These are phyloP conservation scores for Chitala chitala DNA, from an alignment of 2,113 vertebrate genomes.

Conservation along the genomic window DNA sequence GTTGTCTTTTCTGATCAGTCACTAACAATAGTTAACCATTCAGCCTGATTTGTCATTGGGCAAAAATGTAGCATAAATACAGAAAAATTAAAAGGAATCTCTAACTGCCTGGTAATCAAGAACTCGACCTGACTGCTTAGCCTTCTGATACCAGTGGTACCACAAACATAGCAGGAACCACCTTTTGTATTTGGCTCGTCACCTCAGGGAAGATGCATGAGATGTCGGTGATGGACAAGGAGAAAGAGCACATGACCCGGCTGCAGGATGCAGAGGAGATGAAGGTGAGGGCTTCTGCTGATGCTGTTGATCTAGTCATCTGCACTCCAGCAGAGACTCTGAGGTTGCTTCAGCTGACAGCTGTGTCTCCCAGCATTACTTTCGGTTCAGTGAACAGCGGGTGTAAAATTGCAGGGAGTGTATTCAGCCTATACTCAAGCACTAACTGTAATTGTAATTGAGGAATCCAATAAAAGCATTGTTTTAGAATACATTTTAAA, in stretches of 20 bases:
- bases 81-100: no score
- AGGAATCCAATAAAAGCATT: background rate
- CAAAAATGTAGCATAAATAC: no score
- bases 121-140: no score
- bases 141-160: no score
- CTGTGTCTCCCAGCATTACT: no score
- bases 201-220: slow-evolving; percentile 80
- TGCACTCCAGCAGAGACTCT: background rate
- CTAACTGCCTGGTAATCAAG: no score
- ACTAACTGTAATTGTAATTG: background rate
- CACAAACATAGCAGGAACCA: background rate
- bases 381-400: no score
- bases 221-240: slow-evolving; percentile 77
- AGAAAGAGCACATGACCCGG: slow-evolving; percentile 72
- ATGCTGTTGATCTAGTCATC: background rate
- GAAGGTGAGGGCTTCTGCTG: slow-evolving; percentile 60
- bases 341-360: no score
- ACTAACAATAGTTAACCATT: no score
- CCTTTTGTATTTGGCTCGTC: background rate
- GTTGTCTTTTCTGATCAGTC: no score
- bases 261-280: slow-evolving; percentile 77
- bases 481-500: background rate
- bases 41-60: no score
- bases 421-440: background rate
- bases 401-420: no score